A percentile compares a stretch with the other conserved stretches of the same genome.
Evolutionary conservation across 1,140 invertebrate genomes (phyloP).

Genomic region (Paraescarpia echinospica): DNA sequence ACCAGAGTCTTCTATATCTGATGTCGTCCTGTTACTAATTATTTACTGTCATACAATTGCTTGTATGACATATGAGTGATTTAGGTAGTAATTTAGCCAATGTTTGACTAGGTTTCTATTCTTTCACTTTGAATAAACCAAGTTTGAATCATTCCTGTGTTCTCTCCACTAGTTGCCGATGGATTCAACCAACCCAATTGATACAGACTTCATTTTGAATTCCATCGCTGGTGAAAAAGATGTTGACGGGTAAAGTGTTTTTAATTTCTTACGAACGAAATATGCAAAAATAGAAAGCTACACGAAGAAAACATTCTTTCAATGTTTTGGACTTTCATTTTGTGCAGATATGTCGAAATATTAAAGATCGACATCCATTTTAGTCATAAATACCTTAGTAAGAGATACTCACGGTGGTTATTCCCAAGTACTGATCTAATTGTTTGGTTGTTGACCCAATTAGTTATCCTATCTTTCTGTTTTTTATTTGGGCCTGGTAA

Average conservation of each 20-base stretch:
- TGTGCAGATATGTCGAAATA: not conserved
- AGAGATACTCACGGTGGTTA: not conserved
- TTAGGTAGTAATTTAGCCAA: not conserved
- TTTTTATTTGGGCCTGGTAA: no score
- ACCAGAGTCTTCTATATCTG: no score
- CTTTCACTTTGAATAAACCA: not conserved
- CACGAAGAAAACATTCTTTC: not conserved
- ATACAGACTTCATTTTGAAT: conserved; percentile 85
- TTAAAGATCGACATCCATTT: not conserved
- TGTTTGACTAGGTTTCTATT: not conserved
- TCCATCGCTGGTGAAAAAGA: conserved; percentile 84
- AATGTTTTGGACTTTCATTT: not conserved
- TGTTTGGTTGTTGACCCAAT: no score
- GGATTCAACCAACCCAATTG: conserved; percentile 78
- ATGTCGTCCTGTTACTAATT: no score
- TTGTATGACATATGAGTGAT: not conserved
- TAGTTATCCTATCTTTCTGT: no score
- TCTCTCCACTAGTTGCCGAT: conserved; percentile 74
- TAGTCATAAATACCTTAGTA: not conserved
- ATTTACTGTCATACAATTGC: not conserved
- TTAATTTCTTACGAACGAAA: not conserved
- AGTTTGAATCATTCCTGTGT: not conserved
- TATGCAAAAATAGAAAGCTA: not conserved
- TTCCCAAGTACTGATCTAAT: no score
- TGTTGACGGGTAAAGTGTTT: conserved; percentile 91